A percentile compares a stretch with the other conserved stretches of the same genome.
Evolutionary conservation across 2,888 invertebrate species (phyloP).

Genomic region (Nasonovia ribisnigri): DNA sequence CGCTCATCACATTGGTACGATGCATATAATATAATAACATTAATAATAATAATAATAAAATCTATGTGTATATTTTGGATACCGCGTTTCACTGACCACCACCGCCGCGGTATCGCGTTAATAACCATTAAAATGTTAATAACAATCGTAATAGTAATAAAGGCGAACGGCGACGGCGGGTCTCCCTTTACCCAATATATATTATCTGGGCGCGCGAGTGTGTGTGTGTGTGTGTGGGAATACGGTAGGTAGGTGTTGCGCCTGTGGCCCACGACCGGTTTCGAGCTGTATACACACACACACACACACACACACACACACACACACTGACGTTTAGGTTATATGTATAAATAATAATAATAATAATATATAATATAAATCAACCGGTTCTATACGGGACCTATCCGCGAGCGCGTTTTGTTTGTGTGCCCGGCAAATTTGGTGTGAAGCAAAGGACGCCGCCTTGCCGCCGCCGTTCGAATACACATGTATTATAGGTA

Average conservation of each 20-base stretch:
- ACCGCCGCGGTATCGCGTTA: slow-evolving; percentile 44
- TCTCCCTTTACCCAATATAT: slow-evolving; percentile 21
- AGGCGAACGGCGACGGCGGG: slow-evolving; percentile 37
- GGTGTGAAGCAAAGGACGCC: slow-evolving; percentile 67
- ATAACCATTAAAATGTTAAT: slow-evolving; percentile 62
- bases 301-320: background rate
- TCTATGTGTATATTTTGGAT: background rate
- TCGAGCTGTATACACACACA: background rate
- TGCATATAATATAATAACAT: background rate
- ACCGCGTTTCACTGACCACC: slow-evolving; percentile 14
- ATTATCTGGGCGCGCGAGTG: background rate
- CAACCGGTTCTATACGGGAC: slow-evolving; percentile 56
- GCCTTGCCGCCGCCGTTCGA: slow-evolving; percentile 55
- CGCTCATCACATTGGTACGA: background rate
- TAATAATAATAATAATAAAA: background rate
- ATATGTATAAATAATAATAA: slow-evolving; percentile 34
- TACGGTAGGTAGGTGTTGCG: slow-evolving; percentile 64
- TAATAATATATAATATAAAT: slow-evolving; percentile 55
- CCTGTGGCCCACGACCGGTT: slow-evolving; percentile 62
- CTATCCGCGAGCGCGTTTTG: slow-evolving; percentile 62
- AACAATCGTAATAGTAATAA: slow-evolving; percentile 55
- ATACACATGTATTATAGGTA: background rate
- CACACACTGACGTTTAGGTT: background rate
- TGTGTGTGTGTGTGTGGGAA: slow-evolving; percentile 39
- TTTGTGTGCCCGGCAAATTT: slow-evolving; percentile 65